Evolutionary conservation across 2,888 invertebrate genomes (phyloP).

Genomic region (Agrochola lota): DNA sequence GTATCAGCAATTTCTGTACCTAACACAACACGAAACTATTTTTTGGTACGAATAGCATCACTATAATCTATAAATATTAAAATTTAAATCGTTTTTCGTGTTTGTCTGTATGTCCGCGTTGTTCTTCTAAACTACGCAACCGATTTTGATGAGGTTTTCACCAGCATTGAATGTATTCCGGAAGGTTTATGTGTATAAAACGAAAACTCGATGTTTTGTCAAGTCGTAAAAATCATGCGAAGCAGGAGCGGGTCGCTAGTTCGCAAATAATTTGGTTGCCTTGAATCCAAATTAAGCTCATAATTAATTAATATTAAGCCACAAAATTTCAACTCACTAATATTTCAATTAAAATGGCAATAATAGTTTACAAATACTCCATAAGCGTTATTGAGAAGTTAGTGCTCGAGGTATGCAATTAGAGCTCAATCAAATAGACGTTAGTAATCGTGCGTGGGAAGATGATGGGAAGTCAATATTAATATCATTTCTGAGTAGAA

Average conservation of each 20-base stretch:
- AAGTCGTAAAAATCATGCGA: too few species aligned
- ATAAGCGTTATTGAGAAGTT: slow-evolving; percentile 8
- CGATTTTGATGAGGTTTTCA: too few species aligned
- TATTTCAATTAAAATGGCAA: background rate
- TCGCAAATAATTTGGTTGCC: too few species aligned
- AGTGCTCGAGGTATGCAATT: slow-evolving; percentile 7
- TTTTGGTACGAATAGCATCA: background rate
- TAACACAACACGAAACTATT: background rate
- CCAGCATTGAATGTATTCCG: too few species aligned
- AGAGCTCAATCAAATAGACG: slow-evolving; percentile 40
- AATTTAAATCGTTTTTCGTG: too few species aligned
- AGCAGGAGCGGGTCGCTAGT: too few species aligned
- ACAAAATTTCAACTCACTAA: background rate
- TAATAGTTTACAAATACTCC: background rate
- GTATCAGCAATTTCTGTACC: background rate
- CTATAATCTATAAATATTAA: background rate
- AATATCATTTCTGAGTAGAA: slow-evolving; percentile 1
- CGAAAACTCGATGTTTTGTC: too few species aligned
- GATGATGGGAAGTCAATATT: slow-evolving; percentile 13
- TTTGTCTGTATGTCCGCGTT: too few species aligned
- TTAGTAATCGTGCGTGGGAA: slow-evolving; percentile 20
- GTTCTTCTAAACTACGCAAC: too few species aligned
- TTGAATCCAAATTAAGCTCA: background rate
- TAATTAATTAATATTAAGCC: background rate
- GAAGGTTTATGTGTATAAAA: too few species aligned